Evolutionary conservation across 2,797 vertebrate species (phyloP).

Genomic region (Heterohyrax brucei): DNA sequence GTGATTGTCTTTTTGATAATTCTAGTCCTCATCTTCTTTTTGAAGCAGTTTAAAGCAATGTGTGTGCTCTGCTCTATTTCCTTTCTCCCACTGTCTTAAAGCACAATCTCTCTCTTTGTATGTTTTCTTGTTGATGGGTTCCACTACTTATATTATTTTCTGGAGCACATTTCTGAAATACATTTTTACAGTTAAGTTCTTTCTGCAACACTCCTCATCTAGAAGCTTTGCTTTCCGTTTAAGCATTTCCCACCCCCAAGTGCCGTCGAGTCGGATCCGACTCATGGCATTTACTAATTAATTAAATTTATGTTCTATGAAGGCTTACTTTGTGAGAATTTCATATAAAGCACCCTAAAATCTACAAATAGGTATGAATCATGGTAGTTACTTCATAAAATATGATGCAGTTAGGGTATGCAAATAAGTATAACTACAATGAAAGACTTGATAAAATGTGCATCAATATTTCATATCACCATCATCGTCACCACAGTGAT

Average conservation of each 20-base stretch:
- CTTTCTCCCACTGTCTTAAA: background rate
- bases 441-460: background rate
- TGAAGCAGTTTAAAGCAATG: background rate
- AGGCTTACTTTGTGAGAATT: constrained; percentile 23
- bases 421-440: background rate
- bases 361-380: background rate
- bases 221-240: background rate
- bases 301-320: constrained; percentile 67
- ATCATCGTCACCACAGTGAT: background rate
- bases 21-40: background rate
- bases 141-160: background rate
- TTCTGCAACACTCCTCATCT: background rate
- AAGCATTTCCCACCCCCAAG: too few relatives aligned
- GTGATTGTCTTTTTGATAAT: background rate
- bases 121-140: background rate
- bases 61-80: background rate
- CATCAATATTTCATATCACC: background rate
- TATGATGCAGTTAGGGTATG: background rate
- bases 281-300: constrained; percentile 1
- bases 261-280: too few relatives aligned
- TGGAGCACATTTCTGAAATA: constrained; percentile 32
- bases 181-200: constrained; percentile 43
- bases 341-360: background rate
- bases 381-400: constrained; percentile 26
- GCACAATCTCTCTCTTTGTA: background rate